Base-by-base conservation (phyloP, 2,888 invertebrate genomes). In the Phalera bucephala region DNA sequence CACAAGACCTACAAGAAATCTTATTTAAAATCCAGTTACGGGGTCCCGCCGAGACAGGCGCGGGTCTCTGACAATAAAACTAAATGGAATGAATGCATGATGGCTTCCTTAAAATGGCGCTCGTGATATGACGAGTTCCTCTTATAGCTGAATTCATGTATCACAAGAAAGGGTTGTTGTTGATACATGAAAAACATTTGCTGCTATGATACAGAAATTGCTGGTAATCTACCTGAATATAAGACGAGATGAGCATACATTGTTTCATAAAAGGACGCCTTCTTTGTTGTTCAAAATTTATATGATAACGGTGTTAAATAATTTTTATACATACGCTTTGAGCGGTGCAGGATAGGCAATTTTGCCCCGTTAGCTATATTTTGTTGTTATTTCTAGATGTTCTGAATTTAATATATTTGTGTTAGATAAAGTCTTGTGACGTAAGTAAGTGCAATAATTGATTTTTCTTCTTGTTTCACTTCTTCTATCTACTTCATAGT, bases 11-110 rank as follows among this genome's bases (percentile, higher is more conserved):
- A 72, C 74, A 62, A 75, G 77, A 74, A 83, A 87, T 86, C 88
- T 87, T 87, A 89, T 89, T 89, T 89, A 88, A 88, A 89, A 88
- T 89, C 88, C 86, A 73, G 87, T 89, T 87, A 87, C 76, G 77
- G 78, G 66, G 72, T 66, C 68, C 66, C 66, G 72, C 53, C 69
- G 79, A 86, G 88, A 89, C 87, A 88, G 86, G 88, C 86, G 78
- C 82, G 84, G 87, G 82, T 73, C 82, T 80, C 72, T 66, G 78
- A 86, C 87, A 88, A 87, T 89, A 89, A 87, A 89, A 89, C 88
- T 85, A 88, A 89, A 88, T 89, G 86, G 86, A 89, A 89, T 82
- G 87, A 87, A 88, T 87, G 84, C 74, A 75, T 77, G 84, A 84
- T 80, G 79, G 80, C 78, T 80, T 82, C 80, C 81, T 80, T 77